Base-by-base conservation (phyloP, 2,888 invertebrate genomes). In the Xanthorhoe spadicearia region DNA sequence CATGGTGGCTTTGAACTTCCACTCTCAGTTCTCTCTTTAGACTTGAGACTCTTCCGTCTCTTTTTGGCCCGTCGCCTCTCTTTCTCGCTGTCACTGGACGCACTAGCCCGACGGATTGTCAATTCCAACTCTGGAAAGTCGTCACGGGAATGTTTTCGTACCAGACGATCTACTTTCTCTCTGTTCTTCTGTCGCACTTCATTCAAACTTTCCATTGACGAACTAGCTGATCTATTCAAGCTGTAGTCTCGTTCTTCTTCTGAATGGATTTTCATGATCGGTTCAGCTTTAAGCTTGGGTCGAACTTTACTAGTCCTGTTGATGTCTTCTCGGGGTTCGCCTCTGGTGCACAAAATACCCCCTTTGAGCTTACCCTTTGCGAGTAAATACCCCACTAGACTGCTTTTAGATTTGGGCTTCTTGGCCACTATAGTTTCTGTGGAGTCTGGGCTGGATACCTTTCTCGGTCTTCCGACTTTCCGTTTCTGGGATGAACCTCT, bases 341-440 rank as follows among this genome's bases (percentile, higher is more conserved):
- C 94, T 74, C 93, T 88, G 0, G 93, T 90, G 73, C 93, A 94
- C 8, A 94, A 79, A 57, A 93, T 92, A 3, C 92, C 92, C 7
- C 92, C 92, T 74, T 92, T 95, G 19, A 95, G 83, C 74, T 95
- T 94, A 55, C 95, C 95, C 78, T 95, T 96, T 1, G 96, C 95
- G 65, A 96, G 80, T 58, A 96, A 85, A 76, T 94, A 96, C 0
- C 95, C 95, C 2, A 96, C 95, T 2, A 96, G 88, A 70, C 94
- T 94, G 75, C 94, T 94, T 70, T 95, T 95, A n/a, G 94, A 94
- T 80, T 96, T 95, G 0, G 96, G 96, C 82, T 97, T 97, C 82
- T 97, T 97, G 2, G 97, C 96, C 0, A 97, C 97, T 59, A 97
- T 96, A 0, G 97, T 97, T 87, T 97, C 97, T 0, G 96, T 96